Evolutionary conservation across 2,797 vertebrate genomes (phyloP).

Genomic region (Siniperca scherzeri): DNA sequence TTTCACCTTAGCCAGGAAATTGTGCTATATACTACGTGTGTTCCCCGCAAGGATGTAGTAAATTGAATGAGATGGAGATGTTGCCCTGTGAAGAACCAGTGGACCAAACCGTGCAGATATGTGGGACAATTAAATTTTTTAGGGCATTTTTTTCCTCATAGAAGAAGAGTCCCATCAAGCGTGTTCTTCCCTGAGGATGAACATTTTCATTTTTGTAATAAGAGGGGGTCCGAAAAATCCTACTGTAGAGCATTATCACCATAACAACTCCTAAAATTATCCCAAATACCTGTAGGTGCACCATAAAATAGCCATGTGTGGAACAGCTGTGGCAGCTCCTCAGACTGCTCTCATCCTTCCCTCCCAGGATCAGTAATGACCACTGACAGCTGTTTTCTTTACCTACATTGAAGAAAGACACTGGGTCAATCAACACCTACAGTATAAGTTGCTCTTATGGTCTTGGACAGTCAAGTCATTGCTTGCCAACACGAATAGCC

Average conservation of each 20-base stretch:
- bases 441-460: not conserved
- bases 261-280: constrained; percentile 77
- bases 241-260: constrained; percentile 63
- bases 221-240: constrained; percentile 13
- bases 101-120: constrained; percentile 22
- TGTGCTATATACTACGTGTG: constrained; percentile 43
- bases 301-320: constrained; percentile 76
- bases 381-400: constrained; percentile 42
- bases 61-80: constrained; percentile 70
- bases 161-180: constrained; percentile 1
- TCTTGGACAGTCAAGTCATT: constrained; percentile 9
- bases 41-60: constrained; percentile 67
- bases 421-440: not conserved
- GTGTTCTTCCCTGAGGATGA: not conserved
- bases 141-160: not conserved
- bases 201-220: constrained; percentile 23
- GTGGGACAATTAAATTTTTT: not conserved
- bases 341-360: constrained; percentile 46
- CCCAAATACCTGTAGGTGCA: constrained; percentile 82
- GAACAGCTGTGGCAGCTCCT: constrained; percentile 73
- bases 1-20: constrained; percentile 60
- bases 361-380: constrained; percentile 41
- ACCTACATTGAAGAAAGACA: constrained; percentile 26
- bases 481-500: constrained; percentile 14
- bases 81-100: constrained; percentile 35